Evolutionary conservation across 1,140 invertebrate species (phyloP).

Genomic region (Oppia nitens): DNA sequence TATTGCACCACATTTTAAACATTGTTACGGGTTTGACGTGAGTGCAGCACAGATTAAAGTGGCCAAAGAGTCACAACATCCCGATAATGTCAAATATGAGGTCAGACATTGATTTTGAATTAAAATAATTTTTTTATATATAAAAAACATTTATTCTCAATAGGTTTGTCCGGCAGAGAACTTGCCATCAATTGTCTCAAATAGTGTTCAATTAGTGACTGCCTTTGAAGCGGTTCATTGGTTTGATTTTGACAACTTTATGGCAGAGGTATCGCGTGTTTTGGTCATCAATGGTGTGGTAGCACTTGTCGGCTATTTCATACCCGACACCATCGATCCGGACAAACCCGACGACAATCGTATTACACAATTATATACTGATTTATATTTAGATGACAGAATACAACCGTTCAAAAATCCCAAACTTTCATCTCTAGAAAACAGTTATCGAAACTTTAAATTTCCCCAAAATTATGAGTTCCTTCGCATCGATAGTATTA

Average conservation of each 20-base stretch:
- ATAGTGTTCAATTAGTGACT: slow-evolving; percentile 26
- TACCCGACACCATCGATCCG: background rate
- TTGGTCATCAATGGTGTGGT: slow-evolving; percentile 25
- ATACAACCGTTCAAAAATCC: background rate
- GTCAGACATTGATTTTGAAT: background rate
- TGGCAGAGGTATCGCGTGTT: slow-evolving; percentile 23
- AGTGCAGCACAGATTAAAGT: slow-evolving; percentile 27
- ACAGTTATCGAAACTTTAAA: background rate
- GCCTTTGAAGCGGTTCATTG: slow-evolving; percentile 26
- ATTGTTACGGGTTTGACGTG: slow-evolving; percentile 30
- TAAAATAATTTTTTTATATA: too few species aligned
- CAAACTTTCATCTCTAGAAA: background rate
- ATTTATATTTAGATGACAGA: background rate
- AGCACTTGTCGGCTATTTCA: slow-evolving; percentile 23
- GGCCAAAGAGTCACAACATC: slow-evolving; percentile 19
- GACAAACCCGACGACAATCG: background rate
- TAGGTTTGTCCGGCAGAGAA: background rate
- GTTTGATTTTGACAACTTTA: slow-evolving; percentile 25
- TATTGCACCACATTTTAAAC: slow-evolving; percentile 28
- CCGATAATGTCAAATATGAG: background rate
- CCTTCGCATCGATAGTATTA: too few species aligned
- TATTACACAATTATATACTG: background rate
- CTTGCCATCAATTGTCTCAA: background rate
- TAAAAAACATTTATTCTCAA: too few species aligned
- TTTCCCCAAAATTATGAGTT: too few species aligned